These are phyloP conservation scores for Sebastes minor DNA, from an alignment of 2,797 vertebrate genomes.

Conservation along the genomic window DNA sequence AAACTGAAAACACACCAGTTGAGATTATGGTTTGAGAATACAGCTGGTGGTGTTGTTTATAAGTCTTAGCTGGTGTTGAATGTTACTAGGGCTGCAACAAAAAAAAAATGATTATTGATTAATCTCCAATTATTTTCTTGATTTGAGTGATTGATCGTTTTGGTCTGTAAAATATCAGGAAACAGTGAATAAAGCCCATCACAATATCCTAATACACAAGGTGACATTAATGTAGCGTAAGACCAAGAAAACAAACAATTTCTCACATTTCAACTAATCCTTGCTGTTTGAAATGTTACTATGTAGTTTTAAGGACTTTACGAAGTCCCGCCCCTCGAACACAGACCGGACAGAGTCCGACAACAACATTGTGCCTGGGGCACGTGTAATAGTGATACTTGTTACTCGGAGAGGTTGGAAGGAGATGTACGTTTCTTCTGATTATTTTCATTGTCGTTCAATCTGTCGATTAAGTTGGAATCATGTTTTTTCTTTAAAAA, in stretches of 20 bases:
- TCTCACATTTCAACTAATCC: background rate
- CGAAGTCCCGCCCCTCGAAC: background rate
- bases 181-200: background rate
- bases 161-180: background rate
- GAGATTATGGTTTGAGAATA: background rate
- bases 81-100: too few relatives aligned
- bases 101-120: too few relatives aligned
- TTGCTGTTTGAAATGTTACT: background rate
- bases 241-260: background rate
- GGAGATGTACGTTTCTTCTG: background rate
- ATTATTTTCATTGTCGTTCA: background rate
- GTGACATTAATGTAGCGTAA: background rate
- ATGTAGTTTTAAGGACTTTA: background rate
- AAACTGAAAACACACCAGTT: background rate
- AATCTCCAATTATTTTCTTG: too few relatives aligned
- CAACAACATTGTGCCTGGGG: background rate
- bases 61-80: background rate
- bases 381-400: background rate
- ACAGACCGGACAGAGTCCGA: background rate
- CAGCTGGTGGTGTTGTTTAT: background rate
- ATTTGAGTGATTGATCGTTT: background rate
- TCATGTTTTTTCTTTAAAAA: too few relatives aligned
- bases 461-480: too few relatives aligned
- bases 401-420: background rate
- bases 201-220: background rate